Evolutionary conservation across 92 coral and sea anemone species (phyloP), one percentile per base, ranked within the genome.

Genomic region (Palythoa grandiflora): DNA sequence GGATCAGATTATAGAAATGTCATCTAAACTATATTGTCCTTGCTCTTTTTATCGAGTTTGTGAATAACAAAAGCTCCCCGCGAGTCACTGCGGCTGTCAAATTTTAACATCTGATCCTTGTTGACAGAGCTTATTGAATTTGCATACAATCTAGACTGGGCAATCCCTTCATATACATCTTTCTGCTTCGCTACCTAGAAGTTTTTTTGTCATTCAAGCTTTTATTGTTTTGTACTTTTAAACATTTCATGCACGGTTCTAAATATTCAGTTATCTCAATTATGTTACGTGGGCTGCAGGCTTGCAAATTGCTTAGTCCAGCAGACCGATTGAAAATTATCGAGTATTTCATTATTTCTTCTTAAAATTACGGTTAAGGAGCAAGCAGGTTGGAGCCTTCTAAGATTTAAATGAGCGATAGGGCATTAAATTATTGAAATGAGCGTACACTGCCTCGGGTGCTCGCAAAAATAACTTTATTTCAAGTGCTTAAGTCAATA

Each of bases 121-220:
- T 47, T 66, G 76, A 66, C 86, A 81, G 35, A 63, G 17, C 44
- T 20, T 48, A 65, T 44, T 66, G 75, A 70, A 81, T 81, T 81
- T 81, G 86, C 86, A 81, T 81, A 68, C 86, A 81, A 65, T 81
- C 86, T 47, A 81, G 86, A 81, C 86, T 81, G 19, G 44, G 47
- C 86, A 81, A 81, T 81, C 86, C 85, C 86, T 47, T 48, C 44
- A 35, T 51, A 52, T 65, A 20, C 40, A 68, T 39, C 47, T 21
- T 44, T 48, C 17, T 28, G 71, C 86, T 63, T 47, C 13, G 13
- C 75, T 10, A 38, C 83, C 15, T 52, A 40, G 20, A 51, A 40
- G 12, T 65, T 80, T 8, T 12, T 20, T 4, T 63, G 63, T 60
- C 53, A 80, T 59, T 44, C 83, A 36, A 78, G 70, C 35, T 35